Conservation (phyloP, 1,140 invertebrate genomes). For the Temnothorax longispinosus region DNA sequence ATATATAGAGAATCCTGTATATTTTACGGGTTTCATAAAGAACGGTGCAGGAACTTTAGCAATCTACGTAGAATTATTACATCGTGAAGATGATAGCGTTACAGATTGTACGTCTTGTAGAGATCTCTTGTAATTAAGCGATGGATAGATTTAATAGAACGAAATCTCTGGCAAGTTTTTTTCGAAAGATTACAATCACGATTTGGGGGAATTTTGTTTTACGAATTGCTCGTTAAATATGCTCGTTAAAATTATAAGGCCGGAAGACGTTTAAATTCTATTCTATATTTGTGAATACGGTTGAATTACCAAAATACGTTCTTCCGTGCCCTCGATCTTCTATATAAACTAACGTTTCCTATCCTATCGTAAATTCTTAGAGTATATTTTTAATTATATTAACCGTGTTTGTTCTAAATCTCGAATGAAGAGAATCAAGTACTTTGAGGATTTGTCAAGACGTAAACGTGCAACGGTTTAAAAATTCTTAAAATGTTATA, state of each 20-base stretch:
- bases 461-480: not conserved
- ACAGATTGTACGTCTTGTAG: not conserved
- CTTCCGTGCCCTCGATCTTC: not conserved
- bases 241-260: not conserved
- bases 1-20: not conserved
- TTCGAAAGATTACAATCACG: not conserved
- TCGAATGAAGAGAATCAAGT: not conserved
- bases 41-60: not conserved
- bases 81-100: not conserved
- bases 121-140: not conserved
- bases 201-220: not conserved
- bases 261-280: not conserved
- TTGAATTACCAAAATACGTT: not conserved
- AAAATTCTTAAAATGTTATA: conserved; percentile 15
- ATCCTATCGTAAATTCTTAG: not conserved
- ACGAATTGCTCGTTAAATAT: not conserved
- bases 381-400: not conserved
- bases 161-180: not conserved
- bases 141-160: not conserved
- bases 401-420: not conserved
- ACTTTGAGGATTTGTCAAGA: not conserved
- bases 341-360: not conserved
- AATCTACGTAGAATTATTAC: conserved; percentile 5
- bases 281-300: not conserved
- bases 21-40: not conserved